A percentile compares a stretch with the other conserved stretches of the same genome.
Evolutionary conservation across 2,113 vertebrate species (phyloP).

Genomic region (Toxotes jaculatrix): DNA sequence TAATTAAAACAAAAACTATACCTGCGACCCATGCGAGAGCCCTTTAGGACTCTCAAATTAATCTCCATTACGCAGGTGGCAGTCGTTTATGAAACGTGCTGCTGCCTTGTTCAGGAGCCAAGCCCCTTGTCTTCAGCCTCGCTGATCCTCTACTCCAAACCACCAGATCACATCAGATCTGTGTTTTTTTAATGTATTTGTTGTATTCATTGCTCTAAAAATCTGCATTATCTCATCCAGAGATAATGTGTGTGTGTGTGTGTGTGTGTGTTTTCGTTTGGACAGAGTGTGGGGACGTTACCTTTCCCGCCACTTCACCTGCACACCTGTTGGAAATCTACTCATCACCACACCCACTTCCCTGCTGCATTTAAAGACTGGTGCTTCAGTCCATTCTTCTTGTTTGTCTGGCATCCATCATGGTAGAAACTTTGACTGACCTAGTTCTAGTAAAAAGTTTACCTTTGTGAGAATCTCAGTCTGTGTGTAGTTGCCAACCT

Average conservation of each 20-base stretch:
- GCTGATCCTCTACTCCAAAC: not conserved
- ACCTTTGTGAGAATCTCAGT: too few species aligned
- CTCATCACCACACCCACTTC: too few species aligned
- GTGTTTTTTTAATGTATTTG: not conserved
- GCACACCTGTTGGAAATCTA: too few species aligned
- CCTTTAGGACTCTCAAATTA: not conserved
- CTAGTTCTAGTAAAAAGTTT: too few species aligned
- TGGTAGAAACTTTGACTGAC: too few species aligned
- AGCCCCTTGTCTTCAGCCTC: not conserved
- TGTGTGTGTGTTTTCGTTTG: too few species aligned
- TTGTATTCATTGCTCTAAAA: not conserved
- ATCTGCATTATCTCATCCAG: not conserved
- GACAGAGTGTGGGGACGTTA: too few species aligned
- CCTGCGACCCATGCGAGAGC: not conserved
- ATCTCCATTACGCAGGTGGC: not conserved
- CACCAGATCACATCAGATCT: not conserved
- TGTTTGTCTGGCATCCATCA: too few species aligned
- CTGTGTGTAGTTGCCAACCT: too few species aligned
- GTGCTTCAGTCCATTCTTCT: too few species aligned
- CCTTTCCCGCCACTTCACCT: too few species aligned
- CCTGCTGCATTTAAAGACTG: too few species aligned
- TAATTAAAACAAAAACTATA: not conserved
- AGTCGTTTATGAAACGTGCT: not conserved
- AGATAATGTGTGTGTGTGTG: not conserved
- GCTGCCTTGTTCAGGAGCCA: not conserved